Evolutionary conservation across 2,797 vertebrate species (phyloP).

Genomic region (Alectoris magna): DNA sequence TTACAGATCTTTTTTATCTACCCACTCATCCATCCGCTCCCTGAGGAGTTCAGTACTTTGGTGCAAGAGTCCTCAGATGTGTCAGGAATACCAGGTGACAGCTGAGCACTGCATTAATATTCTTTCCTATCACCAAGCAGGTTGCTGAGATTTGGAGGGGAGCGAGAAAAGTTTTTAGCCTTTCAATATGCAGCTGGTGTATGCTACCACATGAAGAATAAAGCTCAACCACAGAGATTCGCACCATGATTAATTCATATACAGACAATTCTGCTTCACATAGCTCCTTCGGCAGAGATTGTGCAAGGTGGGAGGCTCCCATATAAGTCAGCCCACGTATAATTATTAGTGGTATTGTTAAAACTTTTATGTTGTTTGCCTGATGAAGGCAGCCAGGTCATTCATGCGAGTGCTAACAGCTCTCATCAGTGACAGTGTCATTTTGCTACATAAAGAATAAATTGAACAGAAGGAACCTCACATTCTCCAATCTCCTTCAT

Average conservation of each 20-base stretch:
- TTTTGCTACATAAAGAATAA: not conserved
- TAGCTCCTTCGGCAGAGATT: not conserved
- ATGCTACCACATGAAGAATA: not conserved
- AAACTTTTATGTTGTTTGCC: not conserved
- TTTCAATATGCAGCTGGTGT: not conserved
- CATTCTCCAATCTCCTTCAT: not conserved
- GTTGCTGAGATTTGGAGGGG: not conserved
- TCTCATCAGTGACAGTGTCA: not conserved
- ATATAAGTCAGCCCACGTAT: not conserved
- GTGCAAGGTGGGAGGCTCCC: not conserved
- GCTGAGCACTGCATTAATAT: not conserved
- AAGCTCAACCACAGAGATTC: not conserved
- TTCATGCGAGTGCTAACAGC: not conserved
- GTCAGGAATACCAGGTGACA: not conserved
- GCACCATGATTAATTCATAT: not conserved
- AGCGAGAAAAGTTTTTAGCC: not conserved
- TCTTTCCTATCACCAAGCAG: not conserved
- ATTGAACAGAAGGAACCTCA: not conserved
- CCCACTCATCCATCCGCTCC: not conserved
- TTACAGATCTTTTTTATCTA: not conserved
- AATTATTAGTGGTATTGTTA: slow-evolving; percentile 22
- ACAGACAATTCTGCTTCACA: not conserved
- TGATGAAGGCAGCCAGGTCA: not conserved
- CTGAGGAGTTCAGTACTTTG: not conserved
- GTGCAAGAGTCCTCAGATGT: not conserved